Percentiles rank a stretch among this genome's conserved stretches.
Conservation (phyloP, 1,140 invertebrate species). For the Drosophila lini region DNA sequence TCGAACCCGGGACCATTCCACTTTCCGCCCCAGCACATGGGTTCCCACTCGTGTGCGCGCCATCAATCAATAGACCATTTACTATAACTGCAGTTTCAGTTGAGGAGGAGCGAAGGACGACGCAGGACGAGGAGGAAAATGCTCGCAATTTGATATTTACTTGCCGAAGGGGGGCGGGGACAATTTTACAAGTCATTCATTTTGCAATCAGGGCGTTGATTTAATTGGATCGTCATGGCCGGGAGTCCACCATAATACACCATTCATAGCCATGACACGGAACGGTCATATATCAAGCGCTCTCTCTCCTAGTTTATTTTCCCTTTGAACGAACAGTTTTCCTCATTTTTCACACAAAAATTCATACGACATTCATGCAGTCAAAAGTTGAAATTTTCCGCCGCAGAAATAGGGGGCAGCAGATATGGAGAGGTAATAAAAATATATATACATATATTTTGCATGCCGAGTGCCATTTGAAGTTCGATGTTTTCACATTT, state of each 20-base stretch:
- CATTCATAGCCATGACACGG: slow-evolving; percentile 48
- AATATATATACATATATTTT: slow-evolving; percentile 20
- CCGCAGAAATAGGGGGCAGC: neutral
- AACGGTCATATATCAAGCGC: slow-evolving; percentile 43
- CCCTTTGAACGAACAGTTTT: slow-evolving; percentile 13
- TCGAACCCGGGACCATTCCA: slow-evolving; percentile 1
- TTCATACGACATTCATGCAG: slow-evolving; percentile 37
- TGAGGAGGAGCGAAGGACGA: slow-evolving; percentile 15
- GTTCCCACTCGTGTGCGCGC: slow-evolving; percentile 22
- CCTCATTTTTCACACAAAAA: slow-evolving; percentile 48
- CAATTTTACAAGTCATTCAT: slow-evolving; percentile 78
- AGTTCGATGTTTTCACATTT: slow-evolving; percentile 39
- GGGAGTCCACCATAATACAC: slow-evolving; percentile 55
- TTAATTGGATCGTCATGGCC: slow-evolving; percentile 60
- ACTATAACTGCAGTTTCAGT: slow-evolving; percentile 59
- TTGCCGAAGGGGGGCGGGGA: slow-evolving; percentile 29
- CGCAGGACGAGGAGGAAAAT: slow-evolving; percentile 10
- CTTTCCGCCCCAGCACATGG: neutral
- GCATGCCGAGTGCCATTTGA: slow-evolving; percentile 43
- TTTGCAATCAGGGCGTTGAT: slow-evolving; percentile 67
- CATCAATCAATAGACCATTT: slow-evolving; percentile 76
- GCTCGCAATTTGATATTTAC: slow-evolving; percentile 64
- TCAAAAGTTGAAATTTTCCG: slow-evolving; percentile 38
- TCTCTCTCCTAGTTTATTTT: slow-evolving; percentile 33
- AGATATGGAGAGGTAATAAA: slow-evolving; percentile 36